A percentile compares a stretch with the other conserved stretches of the same genome.
Conservation (phyloP, 2,888 invertebrate genomes). For the Platerodrilus igneus region DNA sequence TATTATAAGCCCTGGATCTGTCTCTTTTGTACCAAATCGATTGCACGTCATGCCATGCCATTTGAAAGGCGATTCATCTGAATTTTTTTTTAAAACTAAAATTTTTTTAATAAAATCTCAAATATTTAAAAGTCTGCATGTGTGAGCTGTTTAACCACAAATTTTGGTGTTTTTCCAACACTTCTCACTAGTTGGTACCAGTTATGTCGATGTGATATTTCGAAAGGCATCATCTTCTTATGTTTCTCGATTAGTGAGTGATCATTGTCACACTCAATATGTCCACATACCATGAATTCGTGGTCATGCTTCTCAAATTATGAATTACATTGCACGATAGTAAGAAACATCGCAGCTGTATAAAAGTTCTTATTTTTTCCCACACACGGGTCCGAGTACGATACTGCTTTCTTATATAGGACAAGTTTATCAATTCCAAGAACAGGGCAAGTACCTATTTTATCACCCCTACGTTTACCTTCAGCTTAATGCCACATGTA, state of each 20-base stretch:
- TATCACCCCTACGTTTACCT: background rate
- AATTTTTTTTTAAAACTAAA: no score
- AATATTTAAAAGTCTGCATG: no score
- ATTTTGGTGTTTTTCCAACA: conserved; percentile 4
- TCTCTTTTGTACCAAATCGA: no score
- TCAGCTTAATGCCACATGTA: conserved; percentile 3
- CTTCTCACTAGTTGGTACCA: conserved; percentile 5
- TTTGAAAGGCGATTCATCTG: no score
- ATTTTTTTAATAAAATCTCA: no score
- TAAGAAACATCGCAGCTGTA: conserved; percentile 1
- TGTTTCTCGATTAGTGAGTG: conserved; percentile 3
- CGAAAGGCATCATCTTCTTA: conserved; percentile 3
- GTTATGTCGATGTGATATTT: conserved; percentile 7
- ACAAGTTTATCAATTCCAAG: background rate
- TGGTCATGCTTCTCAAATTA: background rate
- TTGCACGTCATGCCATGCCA: no score
- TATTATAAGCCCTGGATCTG: no score
- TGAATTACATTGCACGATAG: background rate
- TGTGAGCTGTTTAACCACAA: no score
- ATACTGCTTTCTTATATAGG: background rate
- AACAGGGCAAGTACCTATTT: conserved; percentile 1
- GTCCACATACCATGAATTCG: no score
- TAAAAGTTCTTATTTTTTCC: background rate
- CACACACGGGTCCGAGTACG: conserved; percentile 1
- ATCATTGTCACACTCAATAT: background rate